These are phyloP conservation scores for Dendrocincla fuliginosa DNA, from an alignment of 2,797 vertebrate species.

Conservation along the genomic window DNA sequence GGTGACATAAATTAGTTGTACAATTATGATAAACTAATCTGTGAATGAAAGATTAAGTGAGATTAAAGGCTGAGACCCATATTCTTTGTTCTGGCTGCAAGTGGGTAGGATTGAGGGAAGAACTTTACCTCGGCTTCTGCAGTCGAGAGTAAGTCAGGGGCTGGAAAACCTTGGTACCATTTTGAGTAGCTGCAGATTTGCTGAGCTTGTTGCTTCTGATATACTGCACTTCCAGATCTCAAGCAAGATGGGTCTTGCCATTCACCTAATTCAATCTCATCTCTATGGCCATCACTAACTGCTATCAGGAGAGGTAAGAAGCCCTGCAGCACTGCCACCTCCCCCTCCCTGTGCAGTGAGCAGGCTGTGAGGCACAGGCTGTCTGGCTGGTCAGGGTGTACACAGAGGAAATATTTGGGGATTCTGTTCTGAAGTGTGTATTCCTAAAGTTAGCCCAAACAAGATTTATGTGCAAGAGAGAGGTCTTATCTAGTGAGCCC, in stretches of 20 bases:
- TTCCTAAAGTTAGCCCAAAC: not conserved
- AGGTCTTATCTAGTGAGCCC: not conserved
- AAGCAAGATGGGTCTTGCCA: not conserved
- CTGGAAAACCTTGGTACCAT: not conserved
- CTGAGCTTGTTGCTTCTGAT: not conserved
- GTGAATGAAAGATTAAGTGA: not conserved
- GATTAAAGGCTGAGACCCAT: not conserved
- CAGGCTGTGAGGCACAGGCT: not conserved
- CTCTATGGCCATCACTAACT: not conserved
- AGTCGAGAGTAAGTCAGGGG: not conserved
- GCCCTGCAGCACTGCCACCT: not conserved
- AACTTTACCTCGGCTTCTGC: not conserved
- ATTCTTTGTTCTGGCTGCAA: not conserved
- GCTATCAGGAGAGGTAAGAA: not conserved
- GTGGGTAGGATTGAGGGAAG: not conserved
- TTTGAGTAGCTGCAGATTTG: not conserved
- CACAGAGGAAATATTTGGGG: not conserved
- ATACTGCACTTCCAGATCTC: not conserved
- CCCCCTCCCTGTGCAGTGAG: fast-evolving
- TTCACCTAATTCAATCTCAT: not conserved
- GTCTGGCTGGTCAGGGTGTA: too few relatives aligned
- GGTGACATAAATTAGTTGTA: not conserved
- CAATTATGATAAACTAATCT: not conserved
- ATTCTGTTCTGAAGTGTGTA: not conserved
- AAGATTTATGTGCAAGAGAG: not conserved